A percentile compares a stretch with the other conserved stretches of the same genome.
phyloP scores from a whole-genome alignment of 23 tunicate genomes.

The Halocynthia aurantium region DNA sequence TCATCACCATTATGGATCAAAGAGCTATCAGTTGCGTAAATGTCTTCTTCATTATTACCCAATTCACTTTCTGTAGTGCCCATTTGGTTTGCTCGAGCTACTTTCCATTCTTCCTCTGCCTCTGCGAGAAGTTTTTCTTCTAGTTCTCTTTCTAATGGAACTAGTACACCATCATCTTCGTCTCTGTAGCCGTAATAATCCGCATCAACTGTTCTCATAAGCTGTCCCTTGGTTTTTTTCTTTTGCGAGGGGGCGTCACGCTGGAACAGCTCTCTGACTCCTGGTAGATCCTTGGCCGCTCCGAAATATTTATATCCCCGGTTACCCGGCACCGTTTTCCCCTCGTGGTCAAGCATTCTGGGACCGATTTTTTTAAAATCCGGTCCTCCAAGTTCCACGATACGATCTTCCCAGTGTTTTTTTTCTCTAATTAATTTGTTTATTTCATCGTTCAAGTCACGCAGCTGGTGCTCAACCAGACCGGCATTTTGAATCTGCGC shows the following conservation, averaged over 20 bases:
- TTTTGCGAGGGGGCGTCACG: slow-evolving; percentile 70
- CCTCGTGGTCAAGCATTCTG: slow-evolving; percentile 97
- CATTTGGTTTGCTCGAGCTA: slow-evolving; percentile 10
- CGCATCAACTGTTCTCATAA: slow-evolving; percentile 90
- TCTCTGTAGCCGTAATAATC: slow-evolving; percentile 99
- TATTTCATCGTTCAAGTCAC: slow-evolving; percentile 97
- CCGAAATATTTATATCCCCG: slow-evolving; percentile 99
- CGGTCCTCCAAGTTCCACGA: slow-evolving; percentile 88
- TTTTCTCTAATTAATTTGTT: slow-evolving; percentile 96
- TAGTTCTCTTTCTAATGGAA: slow-evolving; percentile 77
- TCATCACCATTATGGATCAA: slow-evolving; percentile 23
- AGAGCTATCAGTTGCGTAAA: slow-evolving; percentile 42
- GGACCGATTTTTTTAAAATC: slow-evolving; percentile 79
- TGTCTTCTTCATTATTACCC: slow-evolving; percentile 37
- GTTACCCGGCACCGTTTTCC: slow-evolving; percentile 93
- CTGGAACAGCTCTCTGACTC: slow-evolving; percentile 87
- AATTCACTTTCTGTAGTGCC: not conserved
- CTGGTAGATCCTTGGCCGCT: slow-evolving; percentile 98
- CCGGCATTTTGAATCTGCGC: slow-evolving; percentile 99
- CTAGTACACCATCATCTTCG: slow-evolving; percentile 97
- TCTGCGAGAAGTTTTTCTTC: slow-evolving; percentile 70
- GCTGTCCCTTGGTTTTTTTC: slow-evolving; percentile 79
- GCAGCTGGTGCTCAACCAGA: slow-evolving; percentile 76
- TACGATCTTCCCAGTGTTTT: slow-evolving; percentile 95
- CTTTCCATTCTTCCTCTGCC: slow-evolving; percentile 66